These are phyloP conservation scores for Peucedramus taeniatus DNA, from an alignment of 2,113 vertebrate species.

Conservation along the genomic window DNA sequence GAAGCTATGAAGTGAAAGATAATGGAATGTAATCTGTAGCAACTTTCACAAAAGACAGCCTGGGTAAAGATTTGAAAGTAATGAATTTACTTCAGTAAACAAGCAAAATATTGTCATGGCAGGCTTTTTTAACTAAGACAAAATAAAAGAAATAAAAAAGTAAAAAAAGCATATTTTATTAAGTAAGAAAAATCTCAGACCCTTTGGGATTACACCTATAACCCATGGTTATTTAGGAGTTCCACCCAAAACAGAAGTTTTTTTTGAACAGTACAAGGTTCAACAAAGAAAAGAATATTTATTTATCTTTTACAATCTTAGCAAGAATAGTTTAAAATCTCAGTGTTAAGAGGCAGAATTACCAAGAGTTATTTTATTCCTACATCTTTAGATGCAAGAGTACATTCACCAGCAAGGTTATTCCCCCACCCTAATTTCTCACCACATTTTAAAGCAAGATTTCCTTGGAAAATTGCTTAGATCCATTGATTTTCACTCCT, in stretches of 20 bases:
- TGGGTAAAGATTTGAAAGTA: not conserved
- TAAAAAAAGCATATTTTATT: not conserved
- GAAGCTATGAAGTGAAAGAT: not conserved
- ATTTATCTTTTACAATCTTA: not conserved
- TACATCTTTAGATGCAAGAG: not conserved
- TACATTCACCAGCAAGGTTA: not conserved
- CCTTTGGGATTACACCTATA: not conserved
- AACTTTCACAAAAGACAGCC: not conserved
- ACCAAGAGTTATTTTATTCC: not conserved
- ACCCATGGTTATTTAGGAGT: not conserved
- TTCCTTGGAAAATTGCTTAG: not conserved
- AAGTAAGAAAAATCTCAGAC: not conserved
- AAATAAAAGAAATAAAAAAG: not conserved
- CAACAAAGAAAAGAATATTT: not conserved
- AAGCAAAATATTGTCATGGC: not conserved
- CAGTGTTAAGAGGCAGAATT: accelerated
- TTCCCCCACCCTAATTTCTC: not conserved
- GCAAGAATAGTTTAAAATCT: not conserved
- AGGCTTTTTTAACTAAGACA: not conserved
- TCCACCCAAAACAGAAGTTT: not conserved
- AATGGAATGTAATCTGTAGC: not conserved
- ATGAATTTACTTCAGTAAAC: not conserved
- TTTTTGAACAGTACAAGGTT: not conserved
- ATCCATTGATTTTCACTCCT: not conserved
- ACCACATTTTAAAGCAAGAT: not conserved